Base-by-base conservation (phyloP, 2,888 invertebrate genomes). In the Acleris sparsana region DNA sequence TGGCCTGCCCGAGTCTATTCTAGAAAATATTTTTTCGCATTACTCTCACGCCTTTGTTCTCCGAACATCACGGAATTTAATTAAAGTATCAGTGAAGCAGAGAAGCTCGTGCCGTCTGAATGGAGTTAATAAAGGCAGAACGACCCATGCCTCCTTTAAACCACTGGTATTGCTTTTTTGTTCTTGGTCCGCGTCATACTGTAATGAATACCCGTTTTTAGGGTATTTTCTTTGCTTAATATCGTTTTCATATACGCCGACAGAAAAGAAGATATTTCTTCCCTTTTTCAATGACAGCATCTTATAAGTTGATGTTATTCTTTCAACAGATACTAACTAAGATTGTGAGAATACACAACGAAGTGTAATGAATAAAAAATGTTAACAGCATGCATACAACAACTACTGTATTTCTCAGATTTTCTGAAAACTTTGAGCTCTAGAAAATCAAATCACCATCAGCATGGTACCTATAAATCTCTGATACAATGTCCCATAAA, bases 61-160 rank as follows among this genome's bases (percentile, higher is more conserved):
- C 16, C n/a, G 13, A 17, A 17, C 53, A 9, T 49, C 48, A 43
- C 52, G 39, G 52, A 66, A 66, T 61, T 61, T 66, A 61, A 66
- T 66, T 66, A 65, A 57, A 56, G 53, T 52, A 46, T 59, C 33
- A 55, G 48, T 43, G 55, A 43, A 39, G 43, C 44, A 46, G 61
- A 56, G 29, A 44, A 29, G 20, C 43, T 56, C 29, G 33, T 65
- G 39, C 25, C 57, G 46, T 17, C 25, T 62, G 22, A 66, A 62
- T 66, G 61, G 66, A 57, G 51, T 66, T 66, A 66, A 66, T 62
- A 56, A 66, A 66, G 52, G 17, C 18, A 17, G 51, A 61, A 43
- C 18, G 52, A 18, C 33, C 29, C 48, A 16, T 65, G 53, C 29
- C 55, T 65, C 29, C 33, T 51, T 62, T 57, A 39, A 62, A 57